These are phyloP conservation scores for Laspeyria flexula DNA, from an alignment of 2,888 invertebrate genomes.

Conservation along the genomic window DNA sequence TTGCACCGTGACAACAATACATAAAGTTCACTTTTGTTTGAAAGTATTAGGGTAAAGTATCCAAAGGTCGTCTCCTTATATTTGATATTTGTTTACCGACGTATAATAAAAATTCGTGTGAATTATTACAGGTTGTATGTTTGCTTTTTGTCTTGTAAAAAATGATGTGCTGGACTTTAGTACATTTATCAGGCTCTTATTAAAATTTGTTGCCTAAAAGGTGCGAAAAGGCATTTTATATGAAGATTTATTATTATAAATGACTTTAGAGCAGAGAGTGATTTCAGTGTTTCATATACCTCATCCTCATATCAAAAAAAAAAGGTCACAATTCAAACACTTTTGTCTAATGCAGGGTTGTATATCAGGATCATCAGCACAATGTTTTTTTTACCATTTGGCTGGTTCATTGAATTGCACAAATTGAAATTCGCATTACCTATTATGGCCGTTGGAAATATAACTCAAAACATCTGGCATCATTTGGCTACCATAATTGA, in stretches of 20 bases:
- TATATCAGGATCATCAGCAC: too few species aligned
- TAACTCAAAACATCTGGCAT: too few species aligned
- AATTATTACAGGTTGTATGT: constrained; percentile 38
- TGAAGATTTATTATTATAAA: neutral
- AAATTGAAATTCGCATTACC: too few species aligned
- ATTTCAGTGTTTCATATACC: too few species aligned
- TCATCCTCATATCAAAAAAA: too few species aligned
- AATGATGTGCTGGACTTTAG: constrained; percentile 18
- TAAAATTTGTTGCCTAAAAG: constrained; percentile 18
- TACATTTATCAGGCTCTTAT: constrained; percentile 31
- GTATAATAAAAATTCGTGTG: constrained; percentile 40
- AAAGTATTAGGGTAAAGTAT: constrained; percentile 20
- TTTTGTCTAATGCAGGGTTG: too few species aligned
- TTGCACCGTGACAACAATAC: constrained; percentile 6
- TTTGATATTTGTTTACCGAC: constrained; percentile 47
- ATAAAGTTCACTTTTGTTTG: constrained; percentile 16
- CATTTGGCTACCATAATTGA: too few species aligned
- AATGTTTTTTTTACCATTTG: too few species aligned
- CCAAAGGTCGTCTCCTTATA: constrained; percentile 36
- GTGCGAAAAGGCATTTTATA: neutral
- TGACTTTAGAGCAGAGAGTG: too few species aligned
- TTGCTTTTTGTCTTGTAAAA: constrained; percentile 40
- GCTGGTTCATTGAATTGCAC: too few species aligned
- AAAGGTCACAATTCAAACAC: too few species aligned
- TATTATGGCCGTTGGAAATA: too few species aligned